Evolutionary conservation across 2,797 vertebrate genomes (phyloP).

Genomic region (Anguilla marmorata): DNA sequence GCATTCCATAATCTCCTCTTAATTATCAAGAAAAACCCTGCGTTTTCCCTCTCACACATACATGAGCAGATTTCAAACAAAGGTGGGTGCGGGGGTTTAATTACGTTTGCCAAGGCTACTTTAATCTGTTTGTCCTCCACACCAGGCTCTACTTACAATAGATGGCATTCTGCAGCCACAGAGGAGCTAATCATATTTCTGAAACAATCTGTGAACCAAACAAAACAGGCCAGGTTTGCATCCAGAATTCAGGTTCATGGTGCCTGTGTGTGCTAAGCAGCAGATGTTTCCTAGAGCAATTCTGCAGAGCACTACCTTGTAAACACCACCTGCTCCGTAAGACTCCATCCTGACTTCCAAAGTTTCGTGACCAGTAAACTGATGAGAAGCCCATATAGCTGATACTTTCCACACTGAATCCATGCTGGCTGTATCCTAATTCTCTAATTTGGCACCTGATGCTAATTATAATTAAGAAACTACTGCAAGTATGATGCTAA

Average conservation of each 20-base stretch:
- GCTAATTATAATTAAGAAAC: constrained; percentile 6
- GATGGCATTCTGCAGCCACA: constrained; percentile 19
- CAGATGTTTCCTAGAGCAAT: constrained; percentile 51
- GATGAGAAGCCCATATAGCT: constrained; percentile 8
- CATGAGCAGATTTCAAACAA: constrained; percentile 25
- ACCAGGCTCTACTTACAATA: constrained; percentile 18
- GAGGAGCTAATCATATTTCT: constrained; percentile 23
- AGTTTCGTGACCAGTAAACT: constrained; percentile 16
- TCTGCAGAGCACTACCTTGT: constrained; percentile 43
- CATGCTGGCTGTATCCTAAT: background rate
- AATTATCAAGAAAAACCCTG: background rate
- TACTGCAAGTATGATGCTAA: background rate
- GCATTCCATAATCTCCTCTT: background rate
- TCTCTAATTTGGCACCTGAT: constrained; percentile 5
- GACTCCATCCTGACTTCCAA: constrained; percentile 26
- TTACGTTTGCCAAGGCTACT: constrained; percentile 15
- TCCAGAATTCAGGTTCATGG: constrained; percentile 36
- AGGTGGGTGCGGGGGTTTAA: constrained; percentile 15
- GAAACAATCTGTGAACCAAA: constrained; percentile 27
- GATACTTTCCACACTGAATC: background rate
- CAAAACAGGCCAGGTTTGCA: constrained; percentile 14
- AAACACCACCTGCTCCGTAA: constrained; percentile 54
- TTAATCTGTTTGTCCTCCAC: constrained; percentile 15
- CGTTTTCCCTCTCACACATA: constrained; percentile 6
- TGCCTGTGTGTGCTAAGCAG: constrained; percentile 20